These are phyloP conservation scores for Agriopis aurantiaria DNA, from an alignment of 2,888 invertebrate species.

Conservation along the genomic window DNA sequence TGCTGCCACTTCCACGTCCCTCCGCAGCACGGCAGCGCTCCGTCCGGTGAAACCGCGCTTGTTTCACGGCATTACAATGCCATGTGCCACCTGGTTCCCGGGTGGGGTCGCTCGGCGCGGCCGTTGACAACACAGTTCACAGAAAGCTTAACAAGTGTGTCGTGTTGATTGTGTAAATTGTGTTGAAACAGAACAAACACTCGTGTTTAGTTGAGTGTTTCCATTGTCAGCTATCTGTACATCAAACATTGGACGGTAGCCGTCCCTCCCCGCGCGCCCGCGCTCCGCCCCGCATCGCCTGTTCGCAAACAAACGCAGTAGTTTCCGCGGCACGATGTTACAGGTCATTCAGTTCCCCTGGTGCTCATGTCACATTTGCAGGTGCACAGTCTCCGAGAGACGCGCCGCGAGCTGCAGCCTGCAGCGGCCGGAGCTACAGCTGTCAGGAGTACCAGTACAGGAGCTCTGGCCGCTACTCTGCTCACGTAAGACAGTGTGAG, in stretches of 20 bases:
- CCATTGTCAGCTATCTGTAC: slow-evolving; percentile 22
- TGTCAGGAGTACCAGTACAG: no score
- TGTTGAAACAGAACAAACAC: slow-evolving; percentile 4
- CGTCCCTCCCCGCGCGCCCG: slow-evolving; percentile 22
- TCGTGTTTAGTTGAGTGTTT: slow-evolving; percentile 13
- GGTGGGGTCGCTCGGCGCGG: no score
- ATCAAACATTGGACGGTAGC: slow-evolving; percentile 27
- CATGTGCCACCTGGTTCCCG: no score
- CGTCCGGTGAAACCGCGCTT: neutral
- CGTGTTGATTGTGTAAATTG: slow-evolving; percentile 1
- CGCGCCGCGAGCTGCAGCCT: neutral
- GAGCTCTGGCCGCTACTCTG: no score
- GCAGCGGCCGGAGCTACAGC: no score
- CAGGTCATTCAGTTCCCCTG: slow-evolving; percentile 38
- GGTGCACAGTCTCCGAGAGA: neutral
- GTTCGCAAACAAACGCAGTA: slow-evolving; percentile 34
- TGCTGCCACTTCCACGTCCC: neutral
- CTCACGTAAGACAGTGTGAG: no score
- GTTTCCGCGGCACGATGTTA: slow-evolving; percentile 40
- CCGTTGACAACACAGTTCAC: neutral
- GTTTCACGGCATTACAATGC: neutral
- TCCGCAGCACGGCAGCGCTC: neutral
- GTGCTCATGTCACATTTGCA: neutral
- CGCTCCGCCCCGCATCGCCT: neutral
- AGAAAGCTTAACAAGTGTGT: slow-evolving; percentile 10